Evolutionary conservation across 2,888 invertebrate genomes (phyloP), one percentile per base, ranked within the genome.

Genomic region (Aquatica leii): DNA sequence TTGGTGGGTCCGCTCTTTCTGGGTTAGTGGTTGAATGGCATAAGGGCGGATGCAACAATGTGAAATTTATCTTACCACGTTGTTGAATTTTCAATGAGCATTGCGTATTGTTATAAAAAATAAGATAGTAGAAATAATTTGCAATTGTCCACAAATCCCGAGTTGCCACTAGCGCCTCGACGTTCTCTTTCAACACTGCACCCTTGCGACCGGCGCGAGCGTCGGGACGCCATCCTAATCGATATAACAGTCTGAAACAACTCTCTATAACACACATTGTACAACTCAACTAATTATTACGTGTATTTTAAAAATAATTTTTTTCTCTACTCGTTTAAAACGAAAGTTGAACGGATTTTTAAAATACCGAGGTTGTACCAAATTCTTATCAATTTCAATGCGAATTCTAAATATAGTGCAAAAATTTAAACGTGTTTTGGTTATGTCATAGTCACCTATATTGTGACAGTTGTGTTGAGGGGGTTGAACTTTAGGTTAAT

Each of bases 211-310:
- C 76, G 71, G 71, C 70, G 71, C 74, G 70, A 68, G 69, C 74
- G 74, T 74, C 76, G 71, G 76, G 74, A 72, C 76, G 74, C 71
- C 69, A 66, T 69, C 68, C 76, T 74, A 75, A 77, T 78, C 78
- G 78, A 78, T 78, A 78, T 76, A 74, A 76, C 75, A 77, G 78
- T 78, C 78, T 78, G 78, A 76, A 76, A 76, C 76, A 72, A 74
- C 74, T 76, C 76, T 75, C 72, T 74, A 74, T 73, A 72, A 74
- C 75, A 71, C 59, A 69, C 70, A 71, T 70, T 67, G 59, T 59
- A 63, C 59, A 55, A 63, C 41, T 60, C 63, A 60, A 64, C 59
- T 64, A 59, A 64, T 64, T 60, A 64, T 52, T 59, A 53, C 60
- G 60, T 57, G 59, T 48, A 51, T 60, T 51, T 52, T 18, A n/a